Conservation (phyloP, 2,888 invertebrate species). For the Erebia aethiops region DNA sequence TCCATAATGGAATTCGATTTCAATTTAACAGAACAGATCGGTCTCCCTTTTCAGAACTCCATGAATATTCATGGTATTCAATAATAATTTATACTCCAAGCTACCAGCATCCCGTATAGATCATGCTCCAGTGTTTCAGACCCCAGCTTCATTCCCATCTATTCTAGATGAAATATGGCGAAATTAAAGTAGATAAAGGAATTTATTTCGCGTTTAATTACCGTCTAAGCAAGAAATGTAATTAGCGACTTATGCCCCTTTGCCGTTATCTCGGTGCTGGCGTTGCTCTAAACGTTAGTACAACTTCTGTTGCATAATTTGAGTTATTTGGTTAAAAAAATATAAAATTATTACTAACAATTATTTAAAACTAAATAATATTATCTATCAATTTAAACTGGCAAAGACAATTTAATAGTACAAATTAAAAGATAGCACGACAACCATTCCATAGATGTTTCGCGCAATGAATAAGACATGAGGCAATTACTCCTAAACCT, state of each 20-base stretch:
- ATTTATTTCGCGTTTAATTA: constrained; percentile 45
- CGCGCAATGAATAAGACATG: constrained; percentile 47
- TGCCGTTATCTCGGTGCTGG: constrained; percentile 14
- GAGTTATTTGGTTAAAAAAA: constrained; percentile 22
- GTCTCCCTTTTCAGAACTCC: constrained; percentile 15
- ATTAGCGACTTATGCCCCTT: constrained; percentile 23
- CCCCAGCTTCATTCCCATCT: constrained; percentile 1
- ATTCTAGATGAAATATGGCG: constrained; percentile 41
- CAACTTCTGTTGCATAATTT: constrained; percentile 18
- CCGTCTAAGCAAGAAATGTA: constrained; percentile 30
- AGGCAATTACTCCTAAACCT: constrained; percentile 39
- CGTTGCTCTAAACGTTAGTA: constrained; percentile 12
- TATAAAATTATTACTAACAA: too few species aligned
- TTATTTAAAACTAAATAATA: background rate
- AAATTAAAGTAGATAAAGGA: constrained; percentile 42
- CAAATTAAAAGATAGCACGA: constrained; percentile 38
- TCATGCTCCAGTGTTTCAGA: background rate
- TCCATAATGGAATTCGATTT: too few species aligned
- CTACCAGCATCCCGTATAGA: background rate
- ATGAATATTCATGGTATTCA: constrained; percentile 16
- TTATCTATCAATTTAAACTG: constrained; percentile 12
- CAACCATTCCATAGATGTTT: constrained; percentile 28
- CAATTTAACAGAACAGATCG: background rate
- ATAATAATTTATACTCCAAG: background rate
- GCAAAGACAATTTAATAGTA: constrained; percentile 24